These are phyloP conservation scores for Balanococcus diminutus DNA, from an alignment of 2,888 invertebrate genomes.

Conservation along the genomic window DNA sequence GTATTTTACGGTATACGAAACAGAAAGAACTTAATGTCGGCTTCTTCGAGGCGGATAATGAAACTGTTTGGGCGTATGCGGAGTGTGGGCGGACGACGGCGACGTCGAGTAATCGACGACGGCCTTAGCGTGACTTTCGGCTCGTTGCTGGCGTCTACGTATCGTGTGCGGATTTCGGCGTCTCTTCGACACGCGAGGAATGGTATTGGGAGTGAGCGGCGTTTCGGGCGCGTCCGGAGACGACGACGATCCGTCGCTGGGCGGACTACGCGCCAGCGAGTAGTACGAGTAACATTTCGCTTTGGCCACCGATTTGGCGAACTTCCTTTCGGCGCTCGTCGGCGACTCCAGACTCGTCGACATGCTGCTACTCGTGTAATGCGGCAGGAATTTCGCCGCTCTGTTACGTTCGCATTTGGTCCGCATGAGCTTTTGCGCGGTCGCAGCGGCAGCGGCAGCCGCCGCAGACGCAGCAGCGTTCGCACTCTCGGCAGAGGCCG, in stretches of 20 bases:
- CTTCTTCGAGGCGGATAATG: constrained; percentile 9
- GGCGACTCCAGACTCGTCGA: constrained; percentile 53
- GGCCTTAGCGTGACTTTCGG: not conserved
- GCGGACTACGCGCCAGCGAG: constrained; percentile 60
- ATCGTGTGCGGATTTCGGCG: constrained; percentile 58
- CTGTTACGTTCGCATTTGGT: constrained; percentile 43
- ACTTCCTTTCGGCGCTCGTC: constrained; percentile 51
- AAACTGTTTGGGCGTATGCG: constrained; percentile 25
- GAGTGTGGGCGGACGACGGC: constrained; percentile 28
- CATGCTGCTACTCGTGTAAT: constrained; percentile 53
- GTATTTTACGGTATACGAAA: not conserved
- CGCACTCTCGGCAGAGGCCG: not conserved
- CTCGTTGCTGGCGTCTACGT: constrained; percentile 33
- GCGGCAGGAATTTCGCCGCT: constrained; percentile 43
- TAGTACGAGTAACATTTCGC: constrained; percentile 60
- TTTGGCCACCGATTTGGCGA: constrained; percentile 57
- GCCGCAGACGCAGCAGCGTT: not conserved
- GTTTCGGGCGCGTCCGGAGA: constrained; percentile 59
- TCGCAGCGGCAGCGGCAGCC: not conserved
- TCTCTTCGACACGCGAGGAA: constrained; percentile 60
- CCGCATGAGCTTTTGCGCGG: not conserved
- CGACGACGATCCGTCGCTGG: constrained; percentile 60
- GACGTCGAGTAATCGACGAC: not conserved
- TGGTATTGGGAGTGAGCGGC: constrained; percentile 59
- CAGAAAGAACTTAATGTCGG: not conserved